Base-by-base conservation (phyloP, 2,113 vertebrate genomes). In the Ochotona curzoniae region DNA sequence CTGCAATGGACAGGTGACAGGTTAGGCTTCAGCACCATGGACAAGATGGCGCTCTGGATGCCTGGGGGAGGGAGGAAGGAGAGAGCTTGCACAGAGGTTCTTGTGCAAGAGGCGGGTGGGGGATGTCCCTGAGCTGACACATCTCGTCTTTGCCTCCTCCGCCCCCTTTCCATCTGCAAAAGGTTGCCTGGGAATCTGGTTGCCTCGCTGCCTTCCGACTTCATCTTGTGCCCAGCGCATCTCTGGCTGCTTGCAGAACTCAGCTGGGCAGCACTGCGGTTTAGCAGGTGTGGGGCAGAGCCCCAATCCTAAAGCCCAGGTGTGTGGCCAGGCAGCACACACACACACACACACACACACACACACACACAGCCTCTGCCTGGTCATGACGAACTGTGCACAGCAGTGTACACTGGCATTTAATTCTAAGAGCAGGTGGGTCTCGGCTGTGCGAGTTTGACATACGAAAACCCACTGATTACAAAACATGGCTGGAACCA, bases 11-110 rank as follows among this genome's bases (percentile, higher is more conserved):
- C 28, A 28, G 44, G 30, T 2, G 21, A 32, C 1, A 1, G 1
- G 12, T 11, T 8, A 60, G 18, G 11, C 83, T 95, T 95, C 79
- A 94, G 96, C 87, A 93, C 93, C 88, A 70, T 7, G 93, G 96
- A 95, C 88, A 96, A 82, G 76, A 74, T 73, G 17, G 57, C 47
- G 12, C 51, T 14, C 44, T 30, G n/a, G 17, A 15, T 9, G 1
- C 7, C 0, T 14, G 70, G 23, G 26, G 32, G 25, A 4, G 14
- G 74, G 49, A 17, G 28, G 1, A 23, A 49, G 49, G 66, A 5
- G 70, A 51, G 1, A 1, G 26, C 38, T n/a, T 35, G 30, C 5
- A 32, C 21, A 38, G 26, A 17, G 21, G 21, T 3, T 26, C 7
- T 8, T 1, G 51, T 7, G 1, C 25, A 26, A 57, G 26, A 28